Evolutionary conservation across 2,888 invertebrate genomes (phyloP).

Genomic region (Polylopha cassiicola): DNA sequence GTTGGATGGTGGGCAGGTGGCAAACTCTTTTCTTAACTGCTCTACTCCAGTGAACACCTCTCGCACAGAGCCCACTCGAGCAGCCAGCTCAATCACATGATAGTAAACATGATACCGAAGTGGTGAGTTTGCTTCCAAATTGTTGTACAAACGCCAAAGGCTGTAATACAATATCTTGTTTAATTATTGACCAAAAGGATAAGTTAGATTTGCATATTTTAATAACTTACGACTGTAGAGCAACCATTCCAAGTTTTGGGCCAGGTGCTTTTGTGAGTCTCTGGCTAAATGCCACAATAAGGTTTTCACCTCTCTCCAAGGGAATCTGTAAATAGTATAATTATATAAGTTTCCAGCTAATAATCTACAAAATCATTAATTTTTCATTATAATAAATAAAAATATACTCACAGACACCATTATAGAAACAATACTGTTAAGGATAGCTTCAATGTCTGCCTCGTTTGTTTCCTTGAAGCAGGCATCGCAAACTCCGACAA

Average conservation of each 20-base stretch:
- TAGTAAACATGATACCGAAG: constrained; percentile 95
- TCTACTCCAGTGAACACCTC: constrained; percentile 91
- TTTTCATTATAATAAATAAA: not conserved
- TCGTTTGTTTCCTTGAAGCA: constrained; percentile 94
- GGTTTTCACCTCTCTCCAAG: constrained; percentile 89
- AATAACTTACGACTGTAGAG: constrained; percentile 90
- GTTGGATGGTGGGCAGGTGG: constrained; percentile 86
- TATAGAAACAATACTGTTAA: constrained; percentile 97
- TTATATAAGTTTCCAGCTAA: not conserved
- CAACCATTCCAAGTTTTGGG: constrained; percentile 86
- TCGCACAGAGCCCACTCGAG: constrained; percentile 89
- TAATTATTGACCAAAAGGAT: too few species aligned
- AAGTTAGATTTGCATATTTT: too few species aligned
- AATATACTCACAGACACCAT: constrained; percentile 86
- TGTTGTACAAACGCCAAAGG: constrained; percentile 94
- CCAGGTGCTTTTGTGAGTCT: constrained; percentile 92
- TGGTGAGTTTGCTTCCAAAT: constrained; percentile 88
- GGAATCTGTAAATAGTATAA: constrained; percentile 79
- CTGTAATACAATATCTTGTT: constrained; percentile 70
- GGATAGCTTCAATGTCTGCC: constrained; percentile 91
- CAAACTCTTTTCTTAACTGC: constrained; percentile 88
- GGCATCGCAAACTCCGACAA: constrained; percentile 94
- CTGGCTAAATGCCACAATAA: constrained; percentile 94
- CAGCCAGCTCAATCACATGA: constrained; percentile 92
- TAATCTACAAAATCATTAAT: not conserved